These are phyloP conservation scores for Steinernema hermaphroditum DNA, from an alignment of 2,888 invertebrate species.

Conservation along the genomic window DNA sequence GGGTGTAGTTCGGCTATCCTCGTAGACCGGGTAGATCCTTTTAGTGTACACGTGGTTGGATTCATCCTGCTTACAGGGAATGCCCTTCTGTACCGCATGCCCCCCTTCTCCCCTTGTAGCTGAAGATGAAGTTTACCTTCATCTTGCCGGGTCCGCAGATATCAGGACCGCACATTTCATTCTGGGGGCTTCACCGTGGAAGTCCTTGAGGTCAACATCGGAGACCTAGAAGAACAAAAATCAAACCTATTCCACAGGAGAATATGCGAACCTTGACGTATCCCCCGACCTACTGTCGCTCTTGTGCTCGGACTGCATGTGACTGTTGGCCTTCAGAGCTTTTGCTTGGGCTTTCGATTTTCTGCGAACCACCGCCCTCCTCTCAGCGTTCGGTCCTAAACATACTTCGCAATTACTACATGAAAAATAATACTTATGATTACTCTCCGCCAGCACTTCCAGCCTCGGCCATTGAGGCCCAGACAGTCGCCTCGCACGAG, in stretches of 20 bases:
- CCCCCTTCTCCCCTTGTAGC: conserved; percentile 98
- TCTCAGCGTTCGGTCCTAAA: too few relatives aligned
- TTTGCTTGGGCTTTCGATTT: too few relatives aligned
- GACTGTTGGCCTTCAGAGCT: too few relatives aligned
- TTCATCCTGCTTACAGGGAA: conserved; percentile 97
- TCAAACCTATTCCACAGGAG: not conserved
- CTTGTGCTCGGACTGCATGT: conserved; percentile 97
- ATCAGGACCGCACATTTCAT: conserved; percentile 98
- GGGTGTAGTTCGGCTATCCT: too few relatives aligned
- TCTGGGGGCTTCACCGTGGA: conserved; percentile 98
- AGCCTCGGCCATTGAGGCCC: too few relatives aligned
- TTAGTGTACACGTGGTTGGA: conserved; percentile 92
- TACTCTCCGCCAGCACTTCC: too few relatives aligned
- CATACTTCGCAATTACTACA: too few relatives aligned
- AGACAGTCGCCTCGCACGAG: too few relatives aligned
- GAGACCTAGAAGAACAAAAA: conserved; percentile 57
- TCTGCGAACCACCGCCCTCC: too few relatives aligned
- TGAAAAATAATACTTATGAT: too few relatives aligned
- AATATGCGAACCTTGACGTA: conserved; percentile 75
- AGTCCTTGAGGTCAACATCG: conserved; percentile 82
- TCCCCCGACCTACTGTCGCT: conserved; percentile 96
- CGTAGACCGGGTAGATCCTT: conserved; percentile 97
- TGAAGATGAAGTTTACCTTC: conserved; percentile 98
- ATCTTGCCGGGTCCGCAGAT: conserved; percentile 98
- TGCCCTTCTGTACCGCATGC: conserved; percentile 93